Base-by-base conservation (phyloP, 2,888 invertebrate genomes). In the Leptopilina myrica region DNA sequence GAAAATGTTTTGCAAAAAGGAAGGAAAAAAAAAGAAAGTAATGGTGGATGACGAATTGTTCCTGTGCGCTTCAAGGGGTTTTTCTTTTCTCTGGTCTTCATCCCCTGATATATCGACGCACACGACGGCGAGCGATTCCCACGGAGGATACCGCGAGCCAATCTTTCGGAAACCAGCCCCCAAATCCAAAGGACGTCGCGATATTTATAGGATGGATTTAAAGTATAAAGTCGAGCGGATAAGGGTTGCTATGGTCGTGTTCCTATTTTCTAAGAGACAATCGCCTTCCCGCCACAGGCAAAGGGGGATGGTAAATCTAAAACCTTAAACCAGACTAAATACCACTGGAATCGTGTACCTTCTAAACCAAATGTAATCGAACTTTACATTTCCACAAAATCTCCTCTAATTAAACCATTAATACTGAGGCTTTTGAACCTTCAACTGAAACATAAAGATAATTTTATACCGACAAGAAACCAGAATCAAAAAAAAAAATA, bases 181-280 rank as follows among this genome's bases (percentile, higher is more conserved):
- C 88, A 89, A 88, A 91, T 91, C 91, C 91, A 89, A 91, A 91
- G 89, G 87, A 91, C 86, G 83, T 83, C 81, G 89, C 91, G 89
- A 91, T 91, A 91, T 92, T 91, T 92, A 92, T 92, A 91, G 91
- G 90, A 85, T 83, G 91, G 91, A 91, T 92, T 92, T 91, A 91
- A 91, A 91, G 90, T 90, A 92, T 91, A 91, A 91, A 92, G 90
- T 91, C 89, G 87, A 87, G 85, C 83, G 86, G 85, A 86, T 85
- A 85, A 83, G 84, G 84, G 85, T 81, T 82, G 85, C 84, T 84
- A 69, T 69, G 82, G 83, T 81, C 81, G 84, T 84, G 84, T 85
- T 86, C 89, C 88, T 89, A 89, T 89, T 90, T 89, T 89, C 89
- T 85, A 86, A 87, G 88, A 88, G 88, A 89, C 85, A 87, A 88